phyloP scores from a whole-genome alignment of 2,888 invertebrate genomes.

The Leptura quadrifasciata region DNA sequence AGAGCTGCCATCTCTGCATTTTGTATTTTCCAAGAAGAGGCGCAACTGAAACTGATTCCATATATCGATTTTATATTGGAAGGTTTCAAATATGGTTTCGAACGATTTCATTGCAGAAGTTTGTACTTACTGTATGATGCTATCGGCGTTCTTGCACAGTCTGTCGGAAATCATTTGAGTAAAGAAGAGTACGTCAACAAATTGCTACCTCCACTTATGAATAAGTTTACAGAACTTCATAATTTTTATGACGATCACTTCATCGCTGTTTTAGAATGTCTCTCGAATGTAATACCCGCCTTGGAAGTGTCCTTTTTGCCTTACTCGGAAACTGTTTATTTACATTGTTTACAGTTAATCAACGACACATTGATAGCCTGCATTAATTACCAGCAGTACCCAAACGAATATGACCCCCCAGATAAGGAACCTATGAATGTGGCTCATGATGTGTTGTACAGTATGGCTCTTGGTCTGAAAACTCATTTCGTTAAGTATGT shows the following conservation, averaged over 20 bases:
- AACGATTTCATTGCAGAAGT: conserved; percentile 82
- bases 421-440: conserved; percentile 86
- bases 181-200: conserved; percentile 81
- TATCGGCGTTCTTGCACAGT: conserved; percentile 84
- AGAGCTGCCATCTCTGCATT: conserved; percentile 88
- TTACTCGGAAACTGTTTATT: conserved; percentile 83
- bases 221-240: conserved; percentile 82
- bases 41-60: conserved; percentile 83
- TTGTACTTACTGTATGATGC: conserved; percentile 85
- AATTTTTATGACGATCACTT: conserved; percentile 83
- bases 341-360: conserved; percentile 81
- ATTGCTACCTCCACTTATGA: conserved; percentile 84
- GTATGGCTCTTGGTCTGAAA: conserved; percentile 83
- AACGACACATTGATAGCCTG: conserved; percentile 82
- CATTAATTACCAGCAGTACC: conserved; percentile 78
- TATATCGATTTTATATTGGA: conserved; percentile 83
- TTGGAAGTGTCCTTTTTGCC: conserved; percentile 84
- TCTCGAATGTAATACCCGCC: conserved; percentile 85
- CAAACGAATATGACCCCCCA: conserved; percentile 81
- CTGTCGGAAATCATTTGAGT: conserved; percentile 82
- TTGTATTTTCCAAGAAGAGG: conserved; percentile 86
- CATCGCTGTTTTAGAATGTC: conserved; percentile 84
- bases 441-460: conserved; percentile 83
- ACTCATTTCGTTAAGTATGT: conserved; percentile 81
- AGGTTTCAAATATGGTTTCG: conserved; percentile 83